A percentile compares a stretch with the other conserved stretches of the same genome.
phyloP scores from a whole-genome alignment of 2,888 invertebrate genomes.

The Capitulum mitella region DNA sequence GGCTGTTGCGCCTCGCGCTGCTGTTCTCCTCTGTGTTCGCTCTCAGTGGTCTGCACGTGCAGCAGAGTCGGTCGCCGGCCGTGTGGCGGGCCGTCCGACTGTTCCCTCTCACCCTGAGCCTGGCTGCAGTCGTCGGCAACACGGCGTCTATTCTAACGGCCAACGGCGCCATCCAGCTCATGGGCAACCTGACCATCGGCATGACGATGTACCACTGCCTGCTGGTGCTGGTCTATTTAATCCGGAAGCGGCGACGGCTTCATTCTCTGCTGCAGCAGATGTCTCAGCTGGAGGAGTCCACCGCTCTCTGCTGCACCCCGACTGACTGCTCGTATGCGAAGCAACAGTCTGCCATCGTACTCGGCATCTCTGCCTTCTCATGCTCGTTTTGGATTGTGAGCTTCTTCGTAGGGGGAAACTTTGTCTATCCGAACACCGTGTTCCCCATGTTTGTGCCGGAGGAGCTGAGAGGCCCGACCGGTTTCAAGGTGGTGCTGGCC shows the following conservation, averaged over 20 bases:
- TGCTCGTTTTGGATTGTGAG: not conserved
- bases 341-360: not conserved
- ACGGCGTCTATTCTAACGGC: not conserved
- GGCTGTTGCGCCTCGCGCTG: not conserved
- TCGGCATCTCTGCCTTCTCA: not conserved
- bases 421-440: not conserved
- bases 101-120: not conserved
- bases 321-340: not conserved
- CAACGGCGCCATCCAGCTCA: not conserved
- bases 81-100: not conserved
- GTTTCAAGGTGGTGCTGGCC: not conserved
- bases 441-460: not conserved
- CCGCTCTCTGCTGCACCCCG: not conserved
- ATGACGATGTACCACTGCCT: not conserved
- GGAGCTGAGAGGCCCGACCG: not conserved
- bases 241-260: not conserved
- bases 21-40: not conserved
- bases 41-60: not conserved
- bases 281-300: not conserved
- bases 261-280: not conserved
- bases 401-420: not conserved
- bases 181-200: not conserved
- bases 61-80: not conserved
- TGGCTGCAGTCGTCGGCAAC: not conserved
- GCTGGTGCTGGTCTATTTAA: not conserved